Conservation (phyloP, 2,888 invertebrate genomes). For the Acholoe squamosa region DNA sequence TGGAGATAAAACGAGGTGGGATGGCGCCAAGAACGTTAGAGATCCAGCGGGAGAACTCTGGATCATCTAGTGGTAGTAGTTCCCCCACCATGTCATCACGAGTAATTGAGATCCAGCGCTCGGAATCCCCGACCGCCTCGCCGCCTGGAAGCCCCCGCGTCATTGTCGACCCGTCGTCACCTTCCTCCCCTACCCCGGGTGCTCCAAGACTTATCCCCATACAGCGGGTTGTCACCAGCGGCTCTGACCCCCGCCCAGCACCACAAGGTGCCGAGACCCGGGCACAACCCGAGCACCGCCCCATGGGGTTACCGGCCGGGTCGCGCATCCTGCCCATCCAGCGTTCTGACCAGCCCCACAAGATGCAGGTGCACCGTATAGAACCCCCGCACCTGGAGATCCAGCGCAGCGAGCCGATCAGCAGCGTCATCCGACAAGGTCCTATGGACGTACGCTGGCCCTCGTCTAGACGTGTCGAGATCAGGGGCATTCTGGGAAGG, state of each 20-base stretch:
- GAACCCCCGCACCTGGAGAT: constrained; percentile 55
- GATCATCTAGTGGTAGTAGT: background rate
- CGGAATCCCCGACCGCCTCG: constrained; percentile 39
- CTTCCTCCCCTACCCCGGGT: background rate
- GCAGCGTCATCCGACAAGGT: constrained; percentile 22
- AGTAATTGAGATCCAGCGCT: constrained; percentile 34
- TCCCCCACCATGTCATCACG: background rate
- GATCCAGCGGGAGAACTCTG: constrained; percentile 30
- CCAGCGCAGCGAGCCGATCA: background rate
- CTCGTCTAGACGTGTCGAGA: constrained; percentile 20
- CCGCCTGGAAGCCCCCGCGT: constrained; percentile 49
- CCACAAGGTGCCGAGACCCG: constrained; percentile 50
- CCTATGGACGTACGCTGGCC: constrained; percentile 60
- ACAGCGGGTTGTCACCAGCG: background rate
- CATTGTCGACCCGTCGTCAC: background rate
- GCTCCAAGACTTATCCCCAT: background rate
- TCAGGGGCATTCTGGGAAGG: constrained; percentile 44
- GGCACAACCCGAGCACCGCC: background rate
- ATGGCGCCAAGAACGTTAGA: background rate
- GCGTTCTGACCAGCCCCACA: constrained; percentile 31
- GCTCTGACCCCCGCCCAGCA: background rate
- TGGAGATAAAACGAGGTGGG: constrained; percentile 20
- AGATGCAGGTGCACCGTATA: constrained; percentile 31
- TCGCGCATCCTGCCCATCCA: constrained; percentile 21
- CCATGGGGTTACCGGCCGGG: background rate